Base-by-base conservation (phyloP, 2,888 invertebrate genomes). In the Nyleta sp. region DNA sequence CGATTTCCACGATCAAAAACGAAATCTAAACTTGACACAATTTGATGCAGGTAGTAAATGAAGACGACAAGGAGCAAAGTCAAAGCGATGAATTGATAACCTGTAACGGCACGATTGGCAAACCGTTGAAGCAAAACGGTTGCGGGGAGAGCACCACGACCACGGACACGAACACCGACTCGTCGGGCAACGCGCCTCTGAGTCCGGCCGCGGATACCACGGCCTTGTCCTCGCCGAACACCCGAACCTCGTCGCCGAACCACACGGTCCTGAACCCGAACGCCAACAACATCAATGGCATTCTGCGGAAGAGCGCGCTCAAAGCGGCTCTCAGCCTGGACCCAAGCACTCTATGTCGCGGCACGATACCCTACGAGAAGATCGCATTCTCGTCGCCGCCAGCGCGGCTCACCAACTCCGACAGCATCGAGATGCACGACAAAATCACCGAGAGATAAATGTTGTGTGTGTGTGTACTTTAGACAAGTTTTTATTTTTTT, bases 261-360 rank as follows among this genome's bases (percentile, higher is more conserved):
- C 88, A 86, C 57, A 62, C 78, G 7, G 74, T 80, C 33, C 67
- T 81, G n/a, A 84, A 77, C 52, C 53, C 59, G 5, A 85, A 84
- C 40, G 80, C 83, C 2, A 85, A 84, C 40, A 88, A 88, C 46
- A 84, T 87, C 6, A 90, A 90, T 62, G 90, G 90, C 17, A 85
- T 90, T 48, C 70, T 87, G n/a, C 84, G 85, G 44, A 90, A 90
- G 60, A 90, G 81, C 70, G 86, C 89, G n/a, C 81, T 91, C 35
- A 91, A 90, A 80, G 90, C 90, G 2, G 89, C 90, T 0, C 85
- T 91, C 18, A 91, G 91, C 28, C 83, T 91, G 52, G 91, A 91
- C 77, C 89, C 91, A 0, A 89, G 90, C 46, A 85, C 89, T 0
- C 83, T 91, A 3, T 88, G 87, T 67, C 86, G 87, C 18, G 87